Evolutionary conservation across 2,113 vertebrate genomes (phyloP).

Genomic region (Actenoides lindsayi): DNA sequence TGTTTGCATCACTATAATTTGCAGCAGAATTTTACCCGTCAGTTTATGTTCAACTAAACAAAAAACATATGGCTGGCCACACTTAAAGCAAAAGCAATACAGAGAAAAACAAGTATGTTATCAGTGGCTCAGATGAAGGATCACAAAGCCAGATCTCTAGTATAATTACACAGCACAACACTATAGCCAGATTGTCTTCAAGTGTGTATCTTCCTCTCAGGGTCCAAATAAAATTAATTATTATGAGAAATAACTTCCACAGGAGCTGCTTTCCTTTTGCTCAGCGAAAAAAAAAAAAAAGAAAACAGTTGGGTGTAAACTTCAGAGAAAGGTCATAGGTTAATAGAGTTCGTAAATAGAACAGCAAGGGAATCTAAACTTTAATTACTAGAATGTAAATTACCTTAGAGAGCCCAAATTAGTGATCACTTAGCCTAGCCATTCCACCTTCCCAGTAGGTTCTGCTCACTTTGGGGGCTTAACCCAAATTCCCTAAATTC

Average conservation of each 20-base stretch:
- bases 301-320: slow-evolving; percentile 40
- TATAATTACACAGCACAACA: background rate
- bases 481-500: slow-evolving; percentile 55
- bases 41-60: slow-evolving; percentile 14
- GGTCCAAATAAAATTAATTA: slow-evolving; percentile 39
- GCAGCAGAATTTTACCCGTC: slow-evolving; percentile 1
- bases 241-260: slow-evolving; percentile 28
- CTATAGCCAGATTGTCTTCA: background rate
- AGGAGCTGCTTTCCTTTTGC: slow-evolving; percentile 22
- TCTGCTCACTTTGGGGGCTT: slow-evolving; percentile 33
- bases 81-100: slow-evolving; percentile 35
- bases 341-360: slow-evolving; percentile 60
- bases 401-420: slow-evolving; percentile 57
- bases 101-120: slow-evolving; percentile 37
- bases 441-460: slow-evolving; percentile 33
- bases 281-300: slow-evolving; percentile 7
- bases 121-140: slow-evolving; percentile 3
- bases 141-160: background rate
- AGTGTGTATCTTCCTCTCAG: background rate
- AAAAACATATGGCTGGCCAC: background rate
- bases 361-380: slow-evolving; percentile 53
- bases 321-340: slow-evolving; percentile 53
- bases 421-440: slow-evolving; percentile 47
- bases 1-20: background rate
- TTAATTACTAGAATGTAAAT: slow-evolving; percentile 61